Base-by-base conservation (phyloP, 2,888 invertebrate species). In the Chrysolina oricalcia region DNA sequence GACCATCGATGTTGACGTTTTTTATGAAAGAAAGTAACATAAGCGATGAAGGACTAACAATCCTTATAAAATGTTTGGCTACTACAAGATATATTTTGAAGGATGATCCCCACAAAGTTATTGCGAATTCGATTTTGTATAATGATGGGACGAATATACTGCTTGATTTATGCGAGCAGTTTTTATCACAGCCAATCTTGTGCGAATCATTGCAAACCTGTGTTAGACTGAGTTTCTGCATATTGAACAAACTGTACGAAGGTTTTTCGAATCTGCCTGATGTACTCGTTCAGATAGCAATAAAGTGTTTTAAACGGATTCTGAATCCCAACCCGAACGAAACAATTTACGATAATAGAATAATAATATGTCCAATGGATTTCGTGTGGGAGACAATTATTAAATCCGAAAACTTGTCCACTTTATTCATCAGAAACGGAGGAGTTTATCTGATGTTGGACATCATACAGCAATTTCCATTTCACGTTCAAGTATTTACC, bases 301-400 rank as follows among this genome's bases (percentile, higher is more conserved):
- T 80, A 21, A 74, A 69, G 19, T 82, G 77, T 66, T 72, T 83
- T 73, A 78, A 80, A 63, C 70, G 81, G 27, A 73, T 81, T 59
- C 62, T 81, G 27, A 48, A 76, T 17, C 82, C 82, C 10, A 56
- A 76, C 9, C 46, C 66, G 17, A 73, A 84, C 5, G 88, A 89
- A 77, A 84, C 86, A 50, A 75, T 86, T 43, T 79, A 86, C 50
- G 86, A 89, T 75, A 82, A 83, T 40, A 88, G 87, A 75, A 81
- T 90, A 46, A 75, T 89, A n/a, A 83, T 90, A 70, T 85, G 87
- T 19, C 82, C 86, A 13, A 85, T 90, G 23, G 86, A 87, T 69
- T 89, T 88, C 73, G 81, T 90, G 35, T 90, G 90, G 90, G 86
- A 88, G 69, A 84, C 85, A 67, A 79, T 89, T 35, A 72, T 86